Percentiles rank a stretch among this genome's conserved stretches.
Conservation (phyloP, 2,113 vertebrate genomes). For the Oreotrochilus melanogaster region DNA sequence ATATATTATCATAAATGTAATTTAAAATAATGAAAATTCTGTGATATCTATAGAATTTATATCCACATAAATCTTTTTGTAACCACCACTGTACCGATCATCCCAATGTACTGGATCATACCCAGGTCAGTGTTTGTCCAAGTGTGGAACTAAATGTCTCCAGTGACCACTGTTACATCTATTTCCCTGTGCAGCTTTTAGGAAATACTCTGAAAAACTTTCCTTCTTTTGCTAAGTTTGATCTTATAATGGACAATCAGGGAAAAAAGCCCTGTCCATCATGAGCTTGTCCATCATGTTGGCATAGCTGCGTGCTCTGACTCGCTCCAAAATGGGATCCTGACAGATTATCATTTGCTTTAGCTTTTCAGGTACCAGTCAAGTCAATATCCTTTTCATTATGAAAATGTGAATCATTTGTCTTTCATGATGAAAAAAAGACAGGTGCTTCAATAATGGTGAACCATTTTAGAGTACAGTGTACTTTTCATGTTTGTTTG, state of each 20-base stretch:
- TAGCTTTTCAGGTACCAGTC: background rate
- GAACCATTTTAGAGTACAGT: background rate
- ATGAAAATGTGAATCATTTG: background rate
- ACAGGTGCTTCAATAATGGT: background rate
- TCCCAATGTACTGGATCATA: accelerated
- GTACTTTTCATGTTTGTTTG: background rate
- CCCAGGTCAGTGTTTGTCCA: background rate
- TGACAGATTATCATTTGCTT: background rate
- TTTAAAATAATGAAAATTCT: background rate
- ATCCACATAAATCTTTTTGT: background rate
- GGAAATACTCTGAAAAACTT: background rate
- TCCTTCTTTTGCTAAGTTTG: background rate
- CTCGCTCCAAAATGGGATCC: background rate
- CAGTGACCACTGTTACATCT: background rate
- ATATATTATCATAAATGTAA: background rate
- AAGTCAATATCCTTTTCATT: background rate
- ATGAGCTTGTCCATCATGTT: background rate
- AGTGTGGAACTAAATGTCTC: background rate
- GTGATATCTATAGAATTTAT: background rate
- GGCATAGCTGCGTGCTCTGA: background rate
- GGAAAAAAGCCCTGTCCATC: background rate
- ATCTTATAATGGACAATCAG: background rate
- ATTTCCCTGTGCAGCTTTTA: background rate
- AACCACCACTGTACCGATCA: accelerated
- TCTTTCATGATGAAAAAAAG: background rate